These are phyloP conservation scores for Mesorhabditis belari DNA, from an alignment of 2,888 invertebrate species.

Conservation along the genomic window DNA sequence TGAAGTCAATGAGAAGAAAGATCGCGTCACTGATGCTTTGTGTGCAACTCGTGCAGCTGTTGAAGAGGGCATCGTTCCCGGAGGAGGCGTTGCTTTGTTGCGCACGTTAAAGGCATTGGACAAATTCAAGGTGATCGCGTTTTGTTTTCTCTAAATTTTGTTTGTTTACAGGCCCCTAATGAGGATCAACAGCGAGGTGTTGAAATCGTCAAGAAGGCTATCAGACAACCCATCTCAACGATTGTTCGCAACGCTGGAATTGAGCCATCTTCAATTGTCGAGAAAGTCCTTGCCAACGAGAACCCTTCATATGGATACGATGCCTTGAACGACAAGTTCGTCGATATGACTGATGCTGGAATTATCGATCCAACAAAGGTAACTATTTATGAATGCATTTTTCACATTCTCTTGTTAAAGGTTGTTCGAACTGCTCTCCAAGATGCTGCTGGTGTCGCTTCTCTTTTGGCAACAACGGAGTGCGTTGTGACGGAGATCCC, in stretches of 20 bases:
- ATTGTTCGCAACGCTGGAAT: constrained; percentile 88
- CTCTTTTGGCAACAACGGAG: constrained; percentile 86
- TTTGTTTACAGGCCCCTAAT: constrained; percentile 26
- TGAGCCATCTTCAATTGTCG: constrained; percentile 82
- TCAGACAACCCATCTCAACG: constrained; percentile 80
- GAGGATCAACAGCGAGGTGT: constrained; percentile 60
- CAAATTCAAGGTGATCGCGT: constrained; percentile 58
- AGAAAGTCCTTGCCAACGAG: constrained; percentile 71
- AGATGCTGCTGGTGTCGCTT: constrained; percentile 92
- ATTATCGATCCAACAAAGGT: constrained; percentile 97
- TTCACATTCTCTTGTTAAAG: no score
- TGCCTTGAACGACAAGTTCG: constrained; percentile 78
- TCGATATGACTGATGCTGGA: constrained; percentile 84
- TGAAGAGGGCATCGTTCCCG: constrained; percentile 89
- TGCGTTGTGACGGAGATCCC: constrained; percentile 91
- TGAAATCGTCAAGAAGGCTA: constrained; percentile 76
- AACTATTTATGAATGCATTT: no score
- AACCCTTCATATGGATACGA: constrained; percentile 74
- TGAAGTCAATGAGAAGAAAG: constrained; percentile 93
- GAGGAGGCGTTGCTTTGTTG: constrained; percentile 78
- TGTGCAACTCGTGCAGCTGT: constrained; percentile 90
- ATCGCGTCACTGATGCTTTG: constrained; percentile 85
- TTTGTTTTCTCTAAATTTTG: neutral
- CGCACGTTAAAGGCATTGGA: constrained; percentile 72
- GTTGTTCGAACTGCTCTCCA: constrained; percentile 84